phyloP scores from a whole-genome alignment of 2,888 invertebrate species.

The Aporophyla nigra region DNA sequence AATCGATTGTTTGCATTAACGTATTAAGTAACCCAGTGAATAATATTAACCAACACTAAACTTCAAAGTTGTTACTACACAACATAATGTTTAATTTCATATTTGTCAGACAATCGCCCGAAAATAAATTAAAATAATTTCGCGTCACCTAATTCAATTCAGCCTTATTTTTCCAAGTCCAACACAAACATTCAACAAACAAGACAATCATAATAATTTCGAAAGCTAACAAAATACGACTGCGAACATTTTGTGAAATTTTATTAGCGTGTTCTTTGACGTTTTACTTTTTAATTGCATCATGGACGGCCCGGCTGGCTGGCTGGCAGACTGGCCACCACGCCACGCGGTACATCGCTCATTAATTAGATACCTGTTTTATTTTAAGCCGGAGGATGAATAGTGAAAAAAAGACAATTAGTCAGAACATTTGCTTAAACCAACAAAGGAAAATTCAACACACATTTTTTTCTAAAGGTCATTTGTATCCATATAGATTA shows the following conservation, averaged over 20 bases:
- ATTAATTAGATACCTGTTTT: constrained; percentile 51
- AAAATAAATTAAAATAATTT: constrained; percentile 37
- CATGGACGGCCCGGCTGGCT: constrained; percentile 49
- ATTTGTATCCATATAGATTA: not conserved
- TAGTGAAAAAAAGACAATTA: not conserved
- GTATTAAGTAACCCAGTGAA: not conserved
- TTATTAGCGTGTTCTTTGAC: constrained; percentile 64
- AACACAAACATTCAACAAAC: constrained; percentile 46
- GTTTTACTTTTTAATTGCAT: constrained; percentile 70
- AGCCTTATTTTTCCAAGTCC: constrained; percentile 46
- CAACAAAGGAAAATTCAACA: not conserved
- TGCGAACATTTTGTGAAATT: constrained; percentile 54
- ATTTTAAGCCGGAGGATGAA: constrained; percentile 38
- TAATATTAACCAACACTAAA: not conserved
- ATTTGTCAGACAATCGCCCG: constrained; percentile 1
- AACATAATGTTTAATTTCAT: not conserved
- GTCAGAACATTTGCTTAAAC: not conserved
- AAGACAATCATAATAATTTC: constrained; percentile 38
- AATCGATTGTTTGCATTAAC: not conserved
- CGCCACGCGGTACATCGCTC: constrained; percentile 15
- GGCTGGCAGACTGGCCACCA: constrained; percentile 20
- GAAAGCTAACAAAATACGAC: constrained; percentile 52
- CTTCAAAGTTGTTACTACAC: too few relatives aligned
- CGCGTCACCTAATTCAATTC: constrained; percentile 35
- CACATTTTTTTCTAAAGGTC: not conserved